Base-by-base conservation (phyloP, 2,797 vertebrate species). In the Phataginus tetradactyla region DNA sequence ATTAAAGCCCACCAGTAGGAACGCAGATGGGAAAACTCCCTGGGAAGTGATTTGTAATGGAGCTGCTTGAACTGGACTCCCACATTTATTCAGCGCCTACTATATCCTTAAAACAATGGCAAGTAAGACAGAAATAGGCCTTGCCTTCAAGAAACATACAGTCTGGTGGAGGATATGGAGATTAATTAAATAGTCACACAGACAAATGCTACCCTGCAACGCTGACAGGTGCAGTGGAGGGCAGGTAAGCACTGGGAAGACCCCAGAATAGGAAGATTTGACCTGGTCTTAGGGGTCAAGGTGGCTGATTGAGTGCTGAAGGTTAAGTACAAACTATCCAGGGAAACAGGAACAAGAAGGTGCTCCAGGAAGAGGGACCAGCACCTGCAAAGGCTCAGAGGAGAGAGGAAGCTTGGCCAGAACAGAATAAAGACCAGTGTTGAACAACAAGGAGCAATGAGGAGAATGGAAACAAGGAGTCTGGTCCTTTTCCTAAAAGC, bases 1-100 rank as follows among this genome's bases (percentile, higher is more conserved):
- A 87, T 92, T 97, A 85, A 6, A 97, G 80, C 91, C 97, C 63
- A 98, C 96, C 84, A 96, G 64, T 42, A 74, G 92, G 55, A 96
- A 96, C 10, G 49, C 90, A 92, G 90, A 89, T 69, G 79, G 4
- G 80, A 42, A 96, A 93, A 95, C 63, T 94, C 93, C 61, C 84
- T 32, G 42, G 96, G 90, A 97, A 96, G 90, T 12, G 0, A 27
- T 92, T 94, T 66, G 84, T 84, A 80, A 71, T 69, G 51, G 93
- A 90, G 57, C 93, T 63, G 42, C 68, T 78, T 87, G 72, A 71
- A 80, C 5, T 9, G 14, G 37, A 57, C 32, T 59, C 63, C 74
- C 34, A 32, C 11, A 53, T 91, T 88, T 86, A 80, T 55, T 61
- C 71, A 55, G 51, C 49, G 68, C 51, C 69, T 74, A 29, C 53